Percentiles rank a stretch among this genome's conserved stretches.
Evolutionary conservation across 2,797 vertebrate species (phyloP).

Genomic region (Alosa sapidissima): DNA sequence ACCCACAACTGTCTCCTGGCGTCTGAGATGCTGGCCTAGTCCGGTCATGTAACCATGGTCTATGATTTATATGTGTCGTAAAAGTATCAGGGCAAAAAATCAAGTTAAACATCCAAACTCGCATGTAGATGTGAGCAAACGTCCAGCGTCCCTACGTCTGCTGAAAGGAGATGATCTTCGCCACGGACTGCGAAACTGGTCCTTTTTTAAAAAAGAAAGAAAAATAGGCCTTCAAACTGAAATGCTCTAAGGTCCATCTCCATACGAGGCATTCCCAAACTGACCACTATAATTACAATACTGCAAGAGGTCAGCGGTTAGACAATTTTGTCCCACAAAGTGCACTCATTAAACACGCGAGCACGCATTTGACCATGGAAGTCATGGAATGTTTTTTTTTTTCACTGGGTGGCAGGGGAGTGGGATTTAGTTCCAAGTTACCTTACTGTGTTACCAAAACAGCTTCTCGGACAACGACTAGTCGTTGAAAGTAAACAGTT

Average conservation of each 20-base stretch:
- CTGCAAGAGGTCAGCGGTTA: not conserved
- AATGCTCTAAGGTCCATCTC: conserved; percentile 10
- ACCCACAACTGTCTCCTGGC: not conserved
- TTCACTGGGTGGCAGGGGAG: not conserved
- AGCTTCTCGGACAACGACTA: not conserved
- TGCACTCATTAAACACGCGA: not conserved
- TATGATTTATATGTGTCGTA: conserved; percentile 15
- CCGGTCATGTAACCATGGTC: not conserved
- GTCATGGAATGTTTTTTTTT: conserved; percentile 13
- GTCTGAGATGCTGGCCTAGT: not conserved
- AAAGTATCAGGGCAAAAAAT: conserved; percentile 15
- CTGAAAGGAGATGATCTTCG: not conserved
- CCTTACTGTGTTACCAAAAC: not conserved
- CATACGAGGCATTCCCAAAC: not conserved
- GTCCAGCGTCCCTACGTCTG: not conserved
- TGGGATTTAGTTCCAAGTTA: not conserved
- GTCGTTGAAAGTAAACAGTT: not conserved
- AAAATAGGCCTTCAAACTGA: not conserved
- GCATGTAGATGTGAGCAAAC: conserved; percentile 3
- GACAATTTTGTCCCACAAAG: not conserved
- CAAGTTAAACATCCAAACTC: conserved; percentile 22
- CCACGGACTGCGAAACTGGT: not conserved
- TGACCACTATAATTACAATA: conserved; percentile 22
- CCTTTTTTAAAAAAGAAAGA: not conserved
- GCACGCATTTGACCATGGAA: not conserved